phyloP scores from a whole-genome alignment of 2,113 vertebrate species.

The Oxyruncus cristatus region DNA sequence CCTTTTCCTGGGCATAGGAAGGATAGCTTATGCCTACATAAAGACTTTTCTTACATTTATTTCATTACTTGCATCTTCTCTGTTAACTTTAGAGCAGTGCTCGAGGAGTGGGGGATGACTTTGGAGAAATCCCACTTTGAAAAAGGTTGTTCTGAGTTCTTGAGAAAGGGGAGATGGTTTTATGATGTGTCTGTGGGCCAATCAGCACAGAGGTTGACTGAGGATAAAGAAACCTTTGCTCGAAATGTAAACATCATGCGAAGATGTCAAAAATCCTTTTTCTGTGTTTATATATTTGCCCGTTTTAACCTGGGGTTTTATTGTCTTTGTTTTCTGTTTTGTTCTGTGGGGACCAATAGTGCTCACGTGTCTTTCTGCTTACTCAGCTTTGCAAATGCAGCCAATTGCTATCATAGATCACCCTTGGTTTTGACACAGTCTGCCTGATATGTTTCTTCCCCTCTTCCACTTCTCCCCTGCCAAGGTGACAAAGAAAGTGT shows the following conservation, averaged over 20 bases:
- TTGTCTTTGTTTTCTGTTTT: neutral
- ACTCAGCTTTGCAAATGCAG: conserved; percentile 19
- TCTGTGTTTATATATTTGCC: neutral
- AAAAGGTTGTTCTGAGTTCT: neutral
- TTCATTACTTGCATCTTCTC: neutral
- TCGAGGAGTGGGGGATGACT: neutral
- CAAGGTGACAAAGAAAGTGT: neutral
- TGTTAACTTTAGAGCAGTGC: neutral
- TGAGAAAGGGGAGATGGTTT: neutral
- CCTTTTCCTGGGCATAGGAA: neutral
- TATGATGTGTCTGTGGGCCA: neutral
- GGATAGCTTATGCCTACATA: neutral
- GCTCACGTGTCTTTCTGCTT: conserved; percentile 3
- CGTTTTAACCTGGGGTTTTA: neutral
- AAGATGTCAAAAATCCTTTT: neutral
- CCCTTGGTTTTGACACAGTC: neutral
- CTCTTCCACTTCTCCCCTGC: neutral
- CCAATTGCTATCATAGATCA: neutral
- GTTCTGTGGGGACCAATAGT: neutral
- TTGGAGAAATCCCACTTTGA: neutral
- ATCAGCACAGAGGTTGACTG: neutral
- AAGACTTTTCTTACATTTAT: neutral
- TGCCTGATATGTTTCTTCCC: neutral
- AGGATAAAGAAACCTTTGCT: neutral
- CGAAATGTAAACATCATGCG: neutral